Percentiles rank a stretch among this genome's conserved stretches.
phyloP scores from a whole-genome alignment of 2,888 invertebrate genomes.

The Andrena haemorrhoa region DNA sequence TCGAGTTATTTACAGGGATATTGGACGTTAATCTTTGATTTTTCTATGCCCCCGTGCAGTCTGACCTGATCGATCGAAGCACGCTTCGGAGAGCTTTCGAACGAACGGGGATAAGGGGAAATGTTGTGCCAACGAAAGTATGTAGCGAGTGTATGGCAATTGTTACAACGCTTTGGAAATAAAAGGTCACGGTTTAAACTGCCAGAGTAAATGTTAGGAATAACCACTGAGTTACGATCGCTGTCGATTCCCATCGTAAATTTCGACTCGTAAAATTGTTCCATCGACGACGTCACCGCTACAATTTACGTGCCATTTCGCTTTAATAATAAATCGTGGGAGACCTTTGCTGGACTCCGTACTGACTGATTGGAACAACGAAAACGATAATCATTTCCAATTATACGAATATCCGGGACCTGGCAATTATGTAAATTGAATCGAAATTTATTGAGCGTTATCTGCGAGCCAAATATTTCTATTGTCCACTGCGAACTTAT shows the following conservation, averaged over 20 bases:
- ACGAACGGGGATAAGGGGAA: neutral
- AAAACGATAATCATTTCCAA: constrained; percentile 16
- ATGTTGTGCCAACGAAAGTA: too few species aligned
- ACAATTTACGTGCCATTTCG: neutral
- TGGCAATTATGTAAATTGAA: constrained; percentile 24
- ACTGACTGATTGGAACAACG: neutral
- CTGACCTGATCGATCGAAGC: neutral
- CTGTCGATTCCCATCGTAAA: neutral
- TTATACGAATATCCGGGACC: constrained; percentile 26
- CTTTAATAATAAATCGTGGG: neutral
- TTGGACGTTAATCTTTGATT: neutral
- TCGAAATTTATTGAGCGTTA: constrained; percentile 14
- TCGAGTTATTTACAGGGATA: constrained; percentile 5
- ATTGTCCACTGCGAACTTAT: constrained; percentile 3
- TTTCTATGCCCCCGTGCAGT: neutral
- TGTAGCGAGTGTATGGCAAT: too few species aligned
- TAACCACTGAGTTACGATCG: neutral
- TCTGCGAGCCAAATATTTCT: constrained; percentile 27
- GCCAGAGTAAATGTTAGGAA: too few species aligned
- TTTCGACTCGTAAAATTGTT: neutral
- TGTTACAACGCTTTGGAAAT: too few species aligned
- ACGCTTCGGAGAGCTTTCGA: neutral
- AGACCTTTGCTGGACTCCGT: neutral
- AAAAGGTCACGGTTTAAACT: too few species aligned
- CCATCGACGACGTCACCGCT: neutral